Evolutionary conservation across 2,797 vertebrate genomes (phyloP), one percentile per base, ranked within the genome.

Genomic region (Dicrostonyx torquatus): DNA sequence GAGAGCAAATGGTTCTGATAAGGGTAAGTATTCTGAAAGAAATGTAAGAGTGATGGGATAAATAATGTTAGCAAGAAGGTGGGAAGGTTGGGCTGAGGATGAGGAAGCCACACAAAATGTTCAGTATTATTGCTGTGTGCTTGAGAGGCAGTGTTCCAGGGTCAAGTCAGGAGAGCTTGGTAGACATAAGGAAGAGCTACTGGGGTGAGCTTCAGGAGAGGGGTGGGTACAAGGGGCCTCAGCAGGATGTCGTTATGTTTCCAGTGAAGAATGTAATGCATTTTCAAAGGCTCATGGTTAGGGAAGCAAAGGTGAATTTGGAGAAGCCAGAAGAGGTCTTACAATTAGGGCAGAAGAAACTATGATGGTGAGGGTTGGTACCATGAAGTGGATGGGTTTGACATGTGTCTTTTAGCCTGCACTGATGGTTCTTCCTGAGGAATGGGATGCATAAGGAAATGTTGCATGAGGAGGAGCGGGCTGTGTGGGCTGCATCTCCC

Each of bases 311-410:
- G 10, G n/a, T 55, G 37, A 88, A 62, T 10, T 55, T 17, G 1
- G 14, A 48, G 77, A 68, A 72, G 9, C 2, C 22, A 50, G 14
- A 17, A 37, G 18, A 90, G 14, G 6, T 79, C 5, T 43, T 64
- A 31, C 43, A 64, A 87, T 72, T 76, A 78, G 37, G 1, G 43
- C 31, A 26, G 55, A 68, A 80, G 53, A 60, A 58, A 0, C 0
- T 8, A 26, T 70, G 43, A 10, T 8, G 5, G 0, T 14, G 43
- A 0, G 0, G 3, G 31, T 8, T 18, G 22, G 12, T 10, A 20
- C 18, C 18, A 1, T 53, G 73, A 83, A 53, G 18, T 68, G 14
- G 14, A 2, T 37, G 4, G 26, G 5, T 62, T 60, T 95, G 66
- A 91, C 29, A 22, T 29, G 8, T 13, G 13, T 37, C 12, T 14